A percentile compares a stretch with the other conserved stretches of the same genome.
These are phyloP conservation scores for Circaetus gallicus DNA, from an alignment of 2,113 vertebrate genomes.

Conservation along the genomic window DNA sequence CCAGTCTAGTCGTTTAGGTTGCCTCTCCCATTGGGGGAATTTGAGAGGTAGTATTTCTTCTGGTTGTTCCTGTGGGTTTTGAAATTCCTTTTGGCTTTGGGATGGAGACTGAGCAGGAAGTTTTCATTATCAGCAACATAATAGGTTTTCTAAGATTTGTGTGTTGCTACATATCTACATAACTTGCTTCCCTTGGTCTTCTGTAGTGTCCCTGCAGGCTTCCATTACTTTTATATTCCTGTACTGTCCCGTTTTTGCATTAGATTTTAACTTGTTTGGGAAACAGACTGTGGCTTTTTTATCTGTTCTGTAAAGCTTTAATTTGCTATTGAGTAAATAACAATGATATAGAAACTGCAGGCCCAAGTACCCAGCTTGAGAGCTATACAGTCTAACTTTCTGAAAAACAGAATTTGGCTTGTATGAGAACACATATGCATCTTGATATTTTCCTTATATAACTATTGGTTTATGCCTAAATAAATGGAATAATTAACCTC, in stretches of 20 bases:
- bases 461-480: constrained; percentile 11
- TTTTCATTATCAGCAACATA: not conserved
- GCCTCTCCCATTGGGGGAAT: not conserved
- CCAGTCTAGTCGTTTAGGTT: not conserved
- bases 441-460: constrained; percentile 41
- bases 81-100: not conserved
- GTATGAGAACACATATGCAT: not conserved
- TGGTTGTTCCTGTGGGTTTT: not conserved
- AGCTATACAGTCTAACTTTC: not conserved
- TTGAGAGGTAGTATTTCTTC: not conserved
- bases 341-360: not conserved
- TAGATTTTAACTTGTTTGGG: not conserved
- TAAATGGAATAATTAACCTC: constrained; percentile 42
- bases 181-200: not conserved
- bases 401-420: constrained; percentile 14
- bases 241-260: not conserved
- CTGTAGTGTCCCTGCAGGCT: not conserved
- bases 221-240: not conserved
- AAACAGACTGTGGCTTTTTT: not conserved
- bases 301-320: constrained; percentile 30
- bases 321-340: constrained; percentile 39
- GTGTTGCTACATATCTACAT: not conserved
- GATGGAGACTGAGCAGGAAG: not conserved
- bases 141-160: not conserved
- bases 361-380: not conserved